A percentile compares a stretch with the other conserved stretches of the same genome.
These are phyloP conservation scores for Eupithecia vulgata DNA, from an alignment of 2,888 invertebrate genomes.

Conservation along the genomic window DNA sequence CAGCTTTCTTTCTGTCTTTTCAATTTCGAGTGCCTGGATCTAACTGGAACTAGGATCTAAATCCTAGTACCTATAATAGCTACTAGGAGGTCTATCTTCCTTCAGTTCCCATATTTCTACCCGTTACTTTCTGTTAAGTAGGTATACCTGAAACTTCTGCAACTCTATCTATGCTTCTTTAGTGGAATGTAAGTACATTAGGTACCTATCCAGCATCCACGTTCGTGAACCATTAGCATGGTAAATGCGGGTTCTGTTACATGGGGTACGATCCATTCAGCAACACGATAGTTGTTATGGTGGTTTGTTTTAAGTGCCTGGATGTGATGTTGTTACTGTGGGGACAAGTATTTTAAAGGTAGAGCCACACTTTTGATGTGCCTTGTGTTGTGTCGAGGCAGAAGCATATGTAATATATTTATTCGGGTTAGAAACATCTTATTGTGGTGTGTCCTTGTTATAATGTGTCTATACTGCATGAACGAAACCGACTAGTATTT, in stretches of 20 bases:
- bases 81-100: no score
- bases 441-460: no score
- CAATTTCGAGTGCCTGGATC: no score
- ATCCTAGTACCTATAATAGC: no score
- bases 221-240: not conserved
- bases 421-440: no score
- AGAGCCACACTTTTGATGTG: not conserved
- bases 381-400: not conserved
- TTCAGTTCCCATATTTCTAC: no score
- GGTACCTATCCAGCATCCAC: not conserved
- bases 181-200: not conserved
- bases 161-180: not conserved
- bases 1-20: not conserved
- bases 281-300: conserved; percentile 1
- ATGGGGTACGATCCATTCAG: not conserved
- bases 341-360: not conserved
- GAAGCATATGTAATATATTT: no score
- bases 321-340: not conserved
- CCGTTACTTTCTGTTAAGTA: not conserved
- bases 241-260: not conserved
- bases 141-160: not conserved
- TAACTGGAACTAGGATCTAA: no score
- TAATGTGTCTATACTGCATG: no score
- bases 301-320: not conserved
- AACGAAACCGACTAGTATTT: no score